phyloP scores from a whole-genome alignment of 2,113 vertebrate species.

The Clarias gariepinus region DNA sequence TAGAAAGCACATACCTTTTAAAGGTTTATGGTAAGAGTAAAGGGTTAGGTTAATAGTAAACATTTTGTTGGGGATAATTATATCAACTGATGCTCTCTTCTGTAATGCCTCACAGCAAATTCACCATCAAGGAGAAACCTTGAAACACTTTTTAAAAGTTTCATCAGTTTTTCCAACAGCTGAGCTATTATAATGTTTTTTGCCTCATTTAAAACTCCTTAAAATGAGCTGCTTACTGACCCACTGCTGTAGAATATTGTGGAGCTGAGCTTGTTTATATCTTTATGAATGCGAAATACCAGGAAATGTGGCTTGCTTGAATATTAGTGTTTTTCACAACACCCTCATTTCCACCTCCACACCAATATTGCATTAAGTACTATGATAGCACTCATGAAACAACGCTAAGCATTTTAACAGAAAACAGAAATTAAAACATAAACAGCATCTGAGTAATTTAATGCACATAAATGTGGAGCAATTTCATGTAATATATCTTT shows the following conservation, averaged over 20 bases:
- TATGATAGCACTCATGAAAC: background rate
- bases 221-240: background rate
- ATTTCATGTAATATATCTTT: background rate
- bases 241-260: background rate
- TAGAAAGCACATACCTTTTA: slow-evolving; percentile 2
- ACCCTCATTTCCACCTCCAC: slow-evolving; percentile 6
- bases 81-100: slow-evolving; percentile 62
- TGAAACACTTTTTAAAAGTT: slow-evolving; percentile 64
- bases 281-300: slow-evolving; percentile 2
- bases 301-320: slow-evolving; percentile 1
- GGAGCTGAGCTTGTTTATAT: background rate
- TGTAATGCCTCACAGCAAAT: slow-evolving; percentile 67
- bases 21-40: slow-evolving; percentile 62
- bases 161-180: slow-evolving; percentile 65
- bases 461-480: background rate
- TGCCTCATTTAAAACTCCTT: slow-evolving; percentile 5
- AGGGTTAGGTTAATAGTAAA: slow-evolving; percentile 54
- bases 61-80: slow-evolving; percentile 71
- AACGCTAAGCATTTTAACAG: background rate
- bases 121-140: slow-evolving; percentile 67
- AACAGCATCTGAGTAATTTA: background rate
- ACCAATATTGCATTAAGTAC: background rate
- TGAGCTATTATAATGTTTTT: slow-evolving; percentile 54
- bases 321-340: slow-evolving; percentile 14
- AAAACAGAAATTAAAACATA: background rate